These are phyloP conservation scores for Drosophila guanche DNA, from an alignment of 1,140 invertebrate species.

Conservation along the genomic window DNA sequence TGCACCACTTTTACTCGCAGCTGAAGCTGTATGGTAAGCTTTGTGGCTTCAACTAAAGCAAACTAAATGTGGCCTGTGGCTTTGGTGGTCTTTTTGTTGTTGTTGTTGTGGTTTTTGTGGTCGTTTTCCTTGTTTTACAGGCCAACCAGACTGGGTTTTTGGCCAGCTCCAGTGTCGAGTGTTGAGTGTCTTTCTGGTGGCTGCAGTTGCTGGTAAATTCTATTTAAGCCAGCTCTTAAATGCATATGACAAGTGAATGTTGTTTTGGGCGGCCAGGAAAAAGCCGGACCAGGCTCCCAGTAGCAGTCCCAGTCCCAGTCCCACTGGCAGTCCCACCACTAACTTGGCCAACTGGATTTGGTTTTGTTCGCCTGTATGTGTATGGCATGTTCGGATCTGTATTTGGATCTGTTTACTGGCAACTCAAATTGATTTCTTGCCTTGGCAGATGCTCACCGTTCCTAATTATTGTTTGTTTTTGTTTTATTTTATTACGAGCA, in stretches of 20 bases:
- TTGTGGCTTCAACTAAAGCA: too few relatives aligned
- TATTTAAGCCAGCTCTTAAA: slow-evolving; percentile 56
- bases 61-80: slow-evolving; percentile 3
- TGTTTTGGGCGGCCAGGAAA: slow-evolving; percentile 66
- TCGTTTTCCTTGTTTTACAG: slow-evolving; percentile 26
- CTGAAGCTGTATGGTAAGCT: too few relatives aligned
- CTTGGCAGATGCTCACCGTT: slow-evolving; percentile 20
- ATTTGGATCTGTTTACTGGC: slow-evolving; percentile 53
- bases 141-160: slow-evolving; percentile 16
- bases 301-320: slow-evolving; percentile 5
- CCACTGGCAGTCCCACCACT: slow-evolving; percentile 44
- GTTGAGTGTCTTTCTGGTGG: slow-evolving; percentile 44
- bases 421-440: slow-evolving; percentile 61
- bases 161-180: slow-evolving; percentile 10
- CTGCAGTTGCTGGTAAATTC: slow-evolving; percentile 46
- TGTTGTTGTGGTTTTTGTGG: slow-evolving; percentile 4
- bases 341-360: slow-evolving; percentile 42
- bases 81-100: neutral
- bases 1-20: slow-evolving; percentile 37
- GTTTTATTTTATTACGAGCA: slow-evolving; percentile 23
- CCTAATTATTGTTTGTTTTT: slow-evolving; percentile 36
- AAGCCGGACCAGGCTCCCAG: slow-evolving; percentile 31
- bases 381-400: slow-evolving; percentile 29
- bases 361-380: slow-evolving; percentile 3
- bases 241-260: slow-evolving; percentile 77